Base-by-base conservation (phyloP, 2,797 vertebrate genomes). In the Iguana delicatissima region DNA sequence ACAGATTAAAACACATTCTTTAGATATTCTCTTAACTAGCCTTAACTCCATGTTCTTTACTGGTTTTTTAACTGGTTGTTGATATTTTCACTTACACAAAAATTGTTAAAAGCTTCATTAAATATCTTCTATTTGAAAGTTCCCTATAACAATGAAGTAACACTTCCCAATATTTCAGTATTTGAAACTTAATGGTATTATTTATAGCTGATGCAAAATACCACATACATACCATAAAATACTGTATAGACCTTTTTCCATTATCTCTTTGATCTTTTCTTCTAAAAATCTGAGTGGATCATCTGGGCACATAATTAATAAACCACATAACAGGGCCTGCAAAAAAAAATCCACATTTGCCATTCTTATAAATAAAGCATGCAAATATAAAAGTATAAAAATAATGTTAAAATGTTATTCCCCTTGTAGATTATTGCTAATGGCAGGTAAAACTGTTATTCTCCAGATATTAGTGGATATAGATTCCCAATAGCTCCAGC, bases 211-310 rank as follows among this genome's bases (percentile, higher is more conserved):
- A 87, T 6, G 67, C 2, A 92, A 2, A 73, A 80, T 29, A 76
- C 80, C 84, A 62, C 87, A 26, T 81, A 96, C 93, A 62, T 96
- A 98, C 97, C 97, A 97, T 90, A 96, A 93, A 88, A 97, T 94
- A 93, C 92, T 86, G 89, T 96, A 91, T 84, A 95, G 92, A 46
- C 96, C 96, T 29, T 96, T 97, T 94, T 96, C 95, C 91, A 97
- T 97, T 69, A 98, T 96, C 91, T 93, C 84, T 89, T 89, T 93
- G 5, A 98, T 95, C 86, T 97, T 97, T 96, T 96, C 94, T 93
- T 98, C 97, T 94, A 98, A 96, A 96, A 98, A 98, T 81, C 22
- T 92, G 46, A 98, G 94, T 2, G 98, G 97, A 91, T 98, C 97
- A 72, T 95, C 95, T 84, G 98, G 97, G 94, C 93, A 94, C 50